Conservation (phyloP, 2,888 invertebrate species). For the Megastigmus dorsalis region DNA sequence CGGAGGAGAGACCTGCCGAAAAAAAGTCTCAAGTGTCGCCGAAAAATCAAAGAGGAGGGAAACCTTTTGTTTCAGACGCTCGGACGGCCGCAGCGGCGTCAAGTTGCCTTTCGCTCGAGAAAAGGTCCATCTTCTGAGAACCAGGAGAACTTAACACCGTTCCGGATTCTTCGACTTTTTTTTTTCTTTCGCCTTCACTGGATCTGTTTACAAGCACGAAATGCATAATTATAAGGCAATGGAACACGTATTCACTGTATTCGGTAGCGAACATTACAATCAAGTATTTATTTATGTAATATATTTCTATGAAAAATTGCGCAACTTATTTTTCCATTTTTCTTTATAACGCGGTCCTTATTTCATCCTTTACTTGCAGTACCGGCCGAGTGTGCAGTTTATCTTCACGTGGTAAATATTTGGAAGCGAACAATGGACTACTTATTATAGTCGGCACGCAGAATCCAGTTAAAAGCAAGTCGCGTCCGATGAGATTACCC, state of each 20-base stretch:
- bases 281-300: too few species aligned
- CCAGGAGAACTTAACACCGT: conserved; percentile 23
- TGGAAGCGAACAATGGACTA: conserved; percentile 14
- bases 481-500: conserved; percentile 30
- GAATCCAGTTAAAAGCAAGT: conserved; percentile 33
- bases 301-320: too few species aligned
- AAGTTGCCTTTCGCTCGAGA: conserved; percentile 29
- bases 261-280: not conserved
- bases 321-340: too few species aligned
- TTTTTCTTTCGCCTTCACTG: not conserved
- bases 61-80: conserved; percentile 41
- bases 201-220: conserved; percentile 19
- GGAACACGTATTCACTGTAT: not conserved
- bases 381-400: too few species aligned
- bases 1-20: not conserved
- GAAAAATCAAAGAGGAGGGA: conserved; percentile 35
- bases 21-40: conserved; percentile 31
- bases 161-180: not conserved
- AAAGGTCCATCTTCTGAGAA: conserved; percentile 40
- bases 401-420: not conserved
- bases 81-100: conserved; percentile 21
- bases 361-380: too few species aligned
- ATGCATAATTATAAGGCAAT: not conserved
- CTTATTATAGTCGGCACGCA: conserved; percentile 18
- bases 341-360: too few species aligned